These are phyloP conservation scores for Virgularia gustaviana DNA, from an alignment of 92 coral and sea anemone genomes.

Conservation along the genomic window DNA sequence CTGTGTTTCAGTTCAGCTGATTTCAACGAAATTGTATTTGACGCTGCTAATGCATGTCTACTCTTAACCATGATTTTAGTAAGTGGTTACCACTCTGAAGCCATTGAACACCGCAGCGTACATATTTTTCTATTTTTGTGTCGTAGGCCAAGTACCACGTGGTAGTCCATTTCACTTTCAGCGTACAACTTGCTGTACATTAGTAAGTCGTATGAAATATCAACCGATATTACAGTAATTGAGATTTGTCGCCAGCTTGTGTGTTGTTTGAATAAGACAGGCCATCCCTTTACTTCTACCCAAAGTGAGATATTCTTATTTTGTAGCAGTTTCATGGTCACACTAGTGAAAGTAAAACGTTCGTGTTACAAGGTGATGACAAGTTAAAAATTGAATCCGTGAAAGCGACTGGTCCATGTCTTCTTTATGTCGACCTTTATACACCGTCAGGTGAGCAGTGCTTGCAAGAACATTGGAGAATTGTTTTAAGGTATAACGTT, in stretches of 20 bases:
- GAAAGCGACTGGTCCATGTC: conserved; percentile 12
- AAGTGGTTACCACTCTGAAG: no score
- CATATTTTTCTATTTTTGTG: neutral
- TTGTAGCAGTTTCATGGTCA: conserved; percentile 1
- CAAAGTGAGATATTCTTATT: neutral
- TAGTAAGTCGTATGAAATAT: conserved; percentile 32
- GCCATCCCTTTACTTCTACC: neutral
- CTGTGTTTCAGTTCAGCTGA: no score
- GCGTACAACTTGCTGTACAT: conserved; percentile 23
- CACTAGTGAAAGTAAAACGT: conserved; percentile 20
- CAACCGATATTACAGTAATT: no score
- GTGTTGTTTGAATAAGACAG: neutral
- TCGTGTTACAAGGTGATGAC: conserved; percentile 32
- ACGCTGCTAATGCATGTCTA: no score
- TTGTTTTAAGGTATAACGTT: neutral
- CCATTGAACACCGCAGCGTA: no score
- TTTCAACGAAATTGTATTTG: no score
- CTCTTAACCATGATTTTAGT: no score
- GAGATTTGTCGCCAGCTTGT: neutral
- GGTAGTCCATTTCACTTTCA: conserved; percentile 27
- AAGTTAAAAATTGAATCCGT: conserved; percentile 30
- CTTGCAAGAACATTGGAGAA: neutral
- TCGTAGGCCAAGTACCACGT: conserved; percentile 17
- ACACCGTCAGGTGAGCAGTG: conserved; percentile 26
- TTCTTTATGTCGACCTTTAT: conserved; percentile 25